These are phyloP conservation scores for Drosophila incognita DNA, from an alignment of 2,888 invertebrate genomes.

Conservation along the genomic window DNA sequence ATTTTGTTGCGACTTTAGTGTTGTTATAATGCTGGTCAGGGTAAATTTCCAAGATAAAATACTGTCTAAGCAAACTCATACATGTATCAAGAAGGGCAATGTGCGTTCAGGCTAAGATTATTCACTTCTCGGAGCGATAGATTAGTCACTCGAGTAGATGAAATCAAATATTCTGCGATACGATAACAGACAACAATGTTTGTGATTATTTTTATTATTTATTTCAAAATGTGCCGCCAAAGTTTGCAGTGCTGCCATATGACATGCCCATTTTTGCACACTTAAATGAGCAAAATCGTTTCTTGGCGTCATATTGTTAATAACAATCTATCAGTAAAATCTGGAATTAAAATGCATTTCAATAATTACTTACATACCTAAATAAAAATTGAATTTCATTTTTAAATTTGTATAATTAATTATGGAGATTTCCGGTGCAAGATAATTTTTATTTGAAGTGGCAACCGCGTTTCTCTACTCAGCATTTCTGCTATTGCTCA, in stretches of 20 bases:
- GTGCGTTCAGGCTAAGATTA: neutral
- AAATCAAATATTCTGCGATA: neutral
- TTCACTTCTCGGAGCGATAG: neutral
- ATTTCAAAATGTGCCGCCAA: conserved; percentile 6
- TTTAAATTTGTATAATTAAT: neutral
- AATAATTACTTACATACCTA: neutral
- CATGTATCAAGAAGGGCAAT: conserved; percentile 10
- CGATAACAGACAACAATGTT: neutral
- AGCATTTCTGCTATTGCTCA: neutral
- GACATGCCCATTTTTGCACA: neutral
- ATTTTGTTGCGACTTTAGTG: neutral
- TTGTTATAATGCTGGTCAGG: neutral
- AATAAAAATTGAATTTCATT: neutral
- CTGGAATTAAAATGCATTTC: neutral
- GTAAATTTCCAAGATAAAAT: neutral
- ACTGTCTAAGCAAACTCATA: neutral
- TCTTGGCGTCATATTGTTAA: neutral
- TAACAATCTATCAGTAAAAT: neutral
- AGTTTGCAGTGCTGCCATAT: conserved; percentile 7
- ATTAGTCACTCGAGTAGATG: neutral
- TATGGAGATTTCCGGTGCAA: neutral
- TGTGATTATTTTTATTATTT: neutral
- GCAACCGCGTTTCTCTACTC: conserved; percentile 5
- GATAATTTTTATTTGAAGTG: neutral
- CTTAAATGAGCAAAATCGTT: neutral